Evolutionary conservation across 2,797 vertebrate species (phyloP).

Genomic region (Tachyglossus aculeatus): DNA sequence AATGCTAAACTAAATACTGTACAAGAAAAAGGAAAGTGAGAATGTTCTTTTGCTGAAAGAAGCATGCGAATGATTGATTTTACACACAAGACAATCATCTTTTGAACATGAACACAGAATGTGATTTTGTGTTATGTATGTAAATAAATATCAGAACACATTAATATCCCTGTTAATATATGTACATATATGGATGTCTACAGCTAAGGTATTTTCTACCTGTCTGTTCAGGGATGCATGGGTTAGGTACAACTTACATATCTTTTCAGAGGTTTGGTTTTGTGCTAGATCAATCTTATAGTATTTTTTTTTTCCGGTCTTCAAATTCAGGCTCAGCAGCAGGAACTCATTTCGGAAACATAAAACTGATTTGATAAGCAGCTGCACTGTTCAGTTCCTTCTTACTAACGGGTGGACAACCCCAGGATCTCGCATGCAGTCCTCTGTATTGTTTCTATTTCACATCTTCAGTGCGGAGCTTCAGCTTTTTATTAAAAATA

Average conservation of each 20-base stretch:
- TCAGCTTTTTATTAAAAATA: conserved; percentile 30
- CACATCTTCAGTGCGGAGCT: conserved; percentile 58
- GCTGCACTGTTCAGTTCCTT: conserved; percentile 66
- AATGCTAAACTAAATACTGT: not conserved
- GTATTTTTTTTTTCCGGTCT: conserved; percentile 38
- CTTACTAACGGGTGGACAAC: conserved; percentile 56
- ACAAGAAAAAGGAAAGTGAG: conserved; percentile 8
- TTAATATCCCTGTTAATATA: not conserved
- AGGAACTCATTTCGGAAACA: conserved; percentile 72
- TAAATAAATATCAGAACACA: conserved; percentile 16
- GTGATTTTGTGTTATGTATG: not conserved
- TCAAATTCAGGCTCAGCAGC: conserved; percentile 70
- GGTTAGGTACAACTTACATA: conserved; percentile 22
- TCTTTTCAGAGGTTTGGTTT: conserved; percentile 57
- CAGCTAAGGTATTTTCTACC: conserved; percentile 15
- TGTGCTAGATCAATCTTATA: conserved; percentile 52
- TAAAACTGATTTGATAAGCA: conserved; percentile 73
- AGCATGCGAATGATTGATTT: conserved; percentile 20
- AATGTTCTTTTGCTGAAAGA: conserved; percentile 28
- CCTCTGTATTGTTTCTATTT: conserved; percentile 20
- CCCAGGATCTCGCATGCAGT: conserved; percentile 47
- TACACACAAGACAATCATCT: conserved; percentile 1
- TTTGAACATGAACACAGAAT: conserved; percentile 1
- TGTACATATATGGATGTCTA: not conserved
- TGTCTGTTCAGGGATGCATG: conserved; percentile 8